Percentiles rank a stretch among this genome's conserved stretches.
These are phyloP conservation scores for Trididemnum nubilum DNA, from an alignment of 23 tunicate genomes.

Conservation along the genomic window DNA sequence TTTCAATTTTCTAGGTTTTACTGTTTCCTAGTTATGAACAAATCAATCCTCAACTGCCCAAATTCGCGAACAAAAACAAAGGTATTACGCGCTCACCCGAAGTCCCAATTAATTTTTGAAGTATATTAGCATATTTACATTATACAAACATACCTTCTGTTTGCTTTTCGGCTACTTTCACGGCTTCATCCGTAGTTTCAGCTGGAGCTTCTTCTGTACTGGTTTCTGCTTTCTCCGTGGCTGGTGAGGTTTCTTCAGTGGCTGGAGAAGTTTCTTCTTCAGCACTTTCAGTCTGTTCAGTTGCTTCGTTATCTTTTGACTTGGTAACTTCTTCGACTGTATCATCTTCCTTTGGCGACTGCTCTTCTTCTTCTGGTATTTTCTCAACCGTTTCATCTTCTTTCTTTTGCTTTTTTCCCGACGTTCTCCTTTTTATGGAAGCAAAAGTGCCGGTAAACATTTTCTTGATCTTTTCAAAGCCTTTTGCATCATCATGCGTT, in stretches of 20 bases:
- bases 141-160: too few relatives aligned
- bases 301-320: background rate
- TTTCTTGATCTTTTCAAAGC: constrained; percentile 31
- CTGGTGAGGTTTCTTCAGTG: background rate
- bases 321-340: background rate
- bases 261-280: background rate
- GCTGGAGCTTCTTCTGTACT: background rate
- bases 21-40: too few relatives aligned
- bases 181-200: background rate
- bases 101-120: too few relatives aligned
- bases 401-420: constrained; percentile 40
- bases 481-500: constrained; percentile 6
- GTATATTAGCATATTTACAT: too few relatives aligned
- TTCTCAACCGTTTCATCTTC: constrained; percentile 42
- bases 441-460: constrained; percentile 59
- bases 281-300: too few relatives aligned
- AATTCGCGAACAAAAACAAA: too few relatives aligned
- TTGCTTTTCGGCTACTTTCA: background rate
- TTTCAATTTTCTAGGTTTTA: too few relatives aligned
- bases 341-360: constrained; percentile 7
- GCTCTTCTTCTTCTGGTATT: background rate
- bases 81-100: too few relatives aligned
- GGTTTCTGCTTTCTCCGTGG: background rate
- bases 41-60: too few relatives aligned
- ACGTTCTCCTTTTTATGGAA: constrained; percentile 38